Percentiles rank a stretch among this genome's conserved stretches.
phyloP scores from a whole-genome alignment of 37 sponge, comb jelly and placozoan genomes.

The Agelas oroides region DNA sequence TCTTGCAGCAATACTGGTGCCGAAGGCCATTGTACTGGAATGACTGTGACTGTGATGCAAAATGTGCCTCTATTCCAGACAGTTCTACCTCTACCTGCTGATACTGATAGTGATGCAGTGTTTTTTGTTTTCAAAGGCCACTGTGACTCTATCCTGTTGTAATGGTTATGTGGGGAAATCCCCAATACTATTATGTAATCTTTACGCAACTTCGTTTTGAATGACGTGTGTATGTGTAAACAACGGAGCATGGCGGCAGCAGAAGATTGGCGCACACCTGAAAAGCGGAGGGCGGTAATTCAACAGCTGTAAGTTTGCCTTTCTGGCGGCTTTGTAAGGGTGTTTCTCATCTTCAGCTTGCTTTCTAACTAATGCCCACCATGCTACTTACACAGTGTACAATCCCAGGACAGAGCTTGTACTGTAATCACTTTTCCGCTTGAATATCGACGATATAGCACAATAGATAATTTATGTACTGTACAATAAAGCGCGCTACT shows the following conservation, averaged over 20 bases:
- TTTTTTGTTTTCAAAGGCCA: conserved; percentile 7
- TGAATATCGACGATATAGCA: no score
- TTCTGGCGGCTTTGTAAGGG: not conserved
- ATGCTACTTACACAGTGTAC: no score
- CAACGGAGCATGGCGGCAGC: conserved; percentile 13
- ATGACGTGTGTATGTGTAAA: no score
- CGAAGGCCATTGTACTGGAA: not conserved
- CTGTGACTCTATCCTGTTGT: conserved; percentile 2
- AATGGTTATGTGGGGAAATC: not conserved
- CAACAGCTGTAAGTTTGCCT: conserved; percentile 19
- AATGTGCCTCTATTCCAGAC: not conserved
- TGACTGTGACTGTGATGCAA: not conserved
- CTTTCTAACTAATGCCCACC: no score
- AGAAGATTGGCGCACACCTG: conserved; percentile 24
- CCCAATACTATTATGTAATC: not conserved
- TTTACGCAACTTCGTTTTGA: no score
- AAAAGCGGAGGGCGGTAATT: conserved; percentile 16
- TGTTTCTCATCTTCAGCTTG: not conserved
- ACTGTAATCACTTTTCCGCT: no score
- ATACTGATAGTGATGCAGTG: no score
- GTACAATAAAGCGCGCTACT: no score
- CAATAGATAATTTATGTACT: no score
- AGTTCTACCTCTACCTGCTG: no score
- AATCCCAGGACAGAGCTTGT: no score
- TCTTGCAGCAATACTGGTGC: not conserved